A percentile compares a stretch with the other conserved stretches of the same genome.
Evolutionary conservation across 2,797 vertebrate genomes (phyloP).

Genomic region (Diceros bicornis): DNA sequence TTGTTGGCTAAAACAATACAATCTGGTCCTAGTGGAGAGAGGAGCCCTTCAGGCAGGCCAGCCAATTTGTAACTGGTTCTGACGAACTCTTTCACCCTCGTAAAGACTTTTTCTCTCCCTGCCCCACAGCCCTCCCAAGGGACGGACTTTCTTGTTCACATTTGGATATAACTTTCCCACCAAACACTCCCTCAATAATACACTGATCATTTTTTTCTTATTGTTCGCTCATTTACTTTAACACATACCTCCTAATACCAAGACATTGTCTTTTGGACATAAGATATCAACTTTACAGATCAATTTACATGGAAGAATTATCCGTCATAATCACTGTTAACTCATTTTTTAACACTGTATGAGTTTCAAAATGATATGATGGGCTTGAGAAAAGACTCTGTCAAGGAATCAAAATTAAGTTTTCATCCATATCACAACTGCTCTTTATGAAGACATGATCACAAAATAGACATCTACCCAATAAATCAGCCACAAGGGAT

Average conservation of each 20-base stretch:
- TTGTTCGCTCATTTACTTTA: neutral
- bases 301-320: neutral
- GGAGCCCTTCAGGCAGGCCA: neutral
- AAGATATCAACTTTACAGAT: neutral
- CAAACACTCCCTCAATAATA: neutral
- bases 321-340: neutral
- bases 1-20: neutral
- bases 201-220: neutral
- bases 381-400: neutral
- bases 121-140: neutral
- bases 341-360: neutral
- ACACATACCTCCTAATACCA: neutral
- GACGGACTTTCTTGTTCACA: neutral
- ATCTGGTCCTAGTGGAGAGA: neutral
- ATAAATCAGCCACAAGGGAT: neutral
- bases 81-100: neutral
- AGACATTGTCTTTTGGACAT: neutral
- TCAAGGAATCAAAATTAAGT: constrained; percentile 3
- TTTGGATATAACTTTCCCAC: neutral
- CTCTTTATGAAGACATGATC: neutral
- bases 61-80: neutral
- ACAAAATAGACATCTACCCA: neutral
- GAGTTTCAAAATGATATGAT: constrained; percentile 5
- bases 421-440: neutral
- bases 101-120: neutral